Conservation (phyloP, 2,888 invertebrate genomes). For the Spilosoma lubricipeda region DNA sequence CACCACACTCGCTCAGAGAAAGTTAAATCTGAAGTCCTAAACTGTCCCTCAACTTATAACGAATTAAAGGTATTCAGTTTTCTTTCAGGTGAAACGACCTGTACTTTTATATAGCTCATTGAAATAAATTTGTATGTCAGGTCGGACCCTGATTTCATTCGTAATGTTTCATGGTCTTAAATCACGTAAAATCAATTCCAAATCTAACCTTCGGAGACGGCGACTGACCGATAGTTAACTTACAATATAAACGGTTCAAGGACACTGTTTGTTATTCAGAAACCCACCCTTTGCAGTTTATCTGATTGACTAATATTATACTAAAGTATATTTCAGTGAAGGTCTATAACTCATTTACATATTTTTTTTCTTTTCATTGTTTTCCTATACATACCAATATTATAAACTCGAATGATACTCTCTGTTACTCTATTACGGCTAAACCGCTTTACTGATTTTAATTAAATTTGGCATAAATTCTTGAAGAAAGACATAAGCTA, state of each 20-base stretch:
- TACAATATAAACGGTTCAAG: constrained; percentile 70
- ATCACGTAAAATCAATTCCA: constrained; percentile 43
- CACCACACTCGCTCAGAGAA: too few relatives aligned
- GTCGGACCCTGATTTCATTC: not conserved
- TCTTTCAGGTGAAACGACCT: not conserved
- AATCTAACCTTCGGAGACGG: constrained; percentile 66
- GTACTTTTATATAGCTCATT: not conserved
- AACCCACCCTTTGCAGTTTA: constrained; percentile 66
- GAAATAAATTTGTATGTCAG: not conserved
- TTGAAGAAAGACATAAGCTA: too few relatives aligned
- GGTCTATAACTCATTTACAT: constrained; percentile 50
- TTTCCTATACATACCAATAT: constrained; percentile 19
- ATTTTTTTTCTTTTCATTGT: constrained; percentile 43
- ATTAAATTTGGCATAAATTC: too few relatives aligned
- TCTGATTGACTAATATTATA: constrained; percentile 65
- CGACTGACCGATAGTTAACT: constrained; percentile 49
- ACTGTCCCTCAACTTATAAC: too few relatives aligned
- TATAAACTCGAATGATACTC: too few relatives aligned
- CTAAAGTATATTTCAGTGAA: not conserved
- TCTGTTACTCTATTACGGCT: too few relatives aligned
- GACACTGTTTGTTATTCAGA: constrained; percentile 75
- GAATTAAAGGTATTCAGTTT: not conserved
- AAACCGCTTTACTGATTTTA: too few relatives aligned
- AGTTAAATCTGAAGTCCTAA: too few relatives aligned
- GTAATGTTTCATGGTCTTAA: constrained; percentile 19